Conservation (phyloP, 2,113 vertebrate species). For the Neomonachus schauinslandi region DNA sequence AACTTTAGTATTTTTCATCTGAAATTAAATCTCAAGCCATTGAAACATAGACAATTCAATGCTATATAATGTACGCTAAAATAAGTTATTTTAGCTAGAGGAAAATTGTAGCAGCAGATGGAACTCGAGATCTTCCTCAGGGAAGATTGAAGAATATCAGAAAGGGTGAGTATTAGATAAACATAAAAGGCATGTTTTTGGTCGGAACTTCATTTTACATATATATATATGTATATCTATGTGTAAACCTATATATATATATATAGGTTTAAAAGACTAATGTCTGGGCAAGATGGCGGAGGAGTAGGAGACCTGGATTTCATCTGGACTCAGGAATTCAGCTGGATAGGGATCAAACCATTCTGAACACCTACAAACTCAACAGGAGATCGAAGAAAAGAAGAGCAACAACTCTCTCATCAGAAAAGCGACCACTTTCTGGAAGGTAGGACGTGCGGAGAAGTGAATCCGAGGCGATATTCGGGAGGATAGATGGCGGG, state of each 20-base stretch:
- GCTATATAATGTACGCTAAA: neutral
- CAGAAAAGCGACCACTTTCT: too few species aligned
- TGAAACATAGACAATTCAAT: neutral
- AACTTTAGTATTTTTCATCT: neutral
- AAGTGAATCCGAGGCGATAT: too few species aligned
- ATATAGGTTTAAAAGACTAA: neutral
- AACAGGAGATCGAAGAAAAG: too few species aligned
- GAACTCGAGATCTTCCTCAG: constrained; percentile 6
- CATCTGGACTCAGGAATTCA: too few species aligned
- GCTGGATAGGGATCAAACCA: too few species aligned
- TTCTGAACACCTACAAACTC: too few species aligned
- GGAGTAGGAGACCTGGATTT: too few species aligned
- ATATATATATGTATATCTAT: neutral
- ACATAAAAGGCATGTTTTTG: constrained; percentile 23
- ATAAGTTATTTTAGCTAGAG: neutral
- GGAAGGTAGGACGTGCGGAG: too few species aligned
- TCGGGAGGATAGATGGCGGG: too few species aligned
- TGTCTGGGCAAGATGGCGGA: neutral
- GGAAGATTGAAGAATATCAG: neutral
- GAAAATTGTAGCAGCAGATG: constrained; percentile 34
- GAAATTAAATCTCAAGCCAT: constrained; percentile 30
- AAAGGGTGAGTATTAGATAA: constrained; percentile 7
- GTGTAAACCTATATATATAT: too few species aligned
- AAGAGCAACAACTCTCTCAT: too few species aligned
- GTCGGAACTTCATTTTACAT: neutral